Evolutionary conservation across 2,888 invertebrate species (phyloP).

Genomic region (Eucriotettix oculatus): DNA sequence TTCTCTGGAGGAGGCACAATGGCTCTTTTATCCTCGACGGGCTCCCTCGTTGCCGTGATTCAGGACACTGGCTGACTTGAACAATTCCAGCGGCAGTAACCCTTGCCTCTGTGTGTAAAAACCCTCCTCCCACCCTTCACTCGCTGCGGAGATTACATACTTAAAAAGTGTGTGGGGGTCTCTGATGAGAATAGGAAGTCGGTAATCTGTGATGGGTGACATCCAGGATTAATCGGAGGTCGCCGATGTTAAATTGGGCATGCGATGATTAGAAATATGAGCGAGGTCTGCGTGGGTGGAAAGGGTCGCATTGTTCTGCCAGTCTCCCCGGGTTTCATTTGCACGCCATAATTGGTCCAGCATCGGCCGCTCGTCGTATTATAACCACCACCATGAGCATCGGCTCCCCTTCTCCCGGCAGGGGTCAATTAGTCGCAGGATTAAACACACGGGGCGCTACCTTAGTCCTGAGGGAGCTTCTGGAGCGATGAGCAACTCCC

Average conservation of each 20-base stretch:
- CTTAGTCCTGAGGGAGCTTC: no score
- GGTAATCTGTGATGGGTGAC: conserved; percentile 6
- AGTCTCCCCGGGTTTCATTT: conserved; percentile 5
- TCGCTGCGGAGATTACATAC: neutral
- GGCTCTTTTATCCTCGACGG: neutral
- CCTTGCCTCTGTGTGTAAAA: neutral
- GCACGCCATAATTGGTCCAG: conserved; percentile 8
- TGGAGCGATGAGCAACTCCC: no score
- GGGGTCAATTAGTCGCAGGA: neutral
- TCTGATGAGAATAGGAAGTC: neutral
- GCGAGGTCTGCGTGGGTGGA: conserved; percentile 9
- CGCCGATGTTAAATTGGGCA: conserved; percentile 11
- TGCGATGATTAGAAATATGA: conserved; percentile 13
- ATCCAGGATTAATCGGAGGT: conserved; percentile 12
- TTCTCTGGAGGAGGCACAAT: neutral
- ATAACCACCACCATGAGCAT: neutral
- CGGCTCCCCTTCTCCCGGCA: neutral
- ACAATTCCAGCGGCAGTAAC: neutral
- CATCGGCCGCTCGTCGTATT: neutral
- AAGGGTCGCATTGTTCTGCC: neutral
- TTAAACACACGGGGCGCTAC: neutral
- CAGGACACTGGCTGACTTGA: neutral
- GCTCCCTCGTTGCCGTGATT: neutral
- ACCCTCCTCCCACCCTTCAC: no score
- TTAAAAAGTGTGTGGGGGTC: neutral